Percentiles rank a stretch among this genome's conserved stretches.
Conservation (phyloP, 2,888 invertebrate genomes). For the Megaustenia siamemsis region DNA sequence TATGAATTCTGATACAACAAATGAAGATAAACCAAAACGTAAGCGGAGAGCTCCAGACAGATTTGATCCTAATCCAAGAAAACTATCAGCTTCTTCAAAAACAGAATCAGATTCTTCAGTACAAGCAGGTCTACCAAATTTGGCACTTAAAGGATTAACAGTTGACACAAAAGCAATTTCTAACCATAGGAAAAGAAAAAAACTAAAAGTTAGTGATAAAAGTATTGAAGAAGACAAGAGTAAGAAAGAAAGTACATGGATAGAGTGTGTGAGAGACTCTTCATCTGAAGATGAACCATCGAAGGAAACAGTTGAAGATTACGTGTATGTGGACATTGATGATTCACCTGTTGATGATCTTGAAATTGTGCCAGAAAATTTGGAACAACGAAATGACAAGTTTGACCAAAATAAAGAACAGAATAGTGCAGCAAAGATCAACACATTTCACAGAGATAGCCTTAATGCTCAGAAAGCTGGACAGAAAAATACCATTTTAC, state of each 20-base stretch:
- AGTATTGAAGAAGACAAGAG: background rate
- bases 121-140: constrained; percentile 27
- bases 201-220: background rate
- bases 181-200: background rate
- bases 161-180: constrained; percentile 47
- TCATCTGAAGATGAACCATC: too few species aligned
- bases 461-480: background rate
- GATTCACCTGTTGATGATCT: constrained; percentile 28
- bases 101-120: background rate
- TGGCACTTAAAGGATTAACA: constrained; percentile 38
- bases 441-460: background rate
- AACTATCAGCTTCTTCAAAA: background rate
- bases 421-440: too few species aligned
- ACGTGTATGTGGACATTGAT: constrained; percentile 37
- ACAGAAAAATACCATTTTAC: background rate
- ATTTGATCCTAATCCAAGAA: too few species aligned
- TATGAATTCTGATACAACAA: too few species aligned
- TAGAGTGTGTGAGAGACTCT: too few species aligned
- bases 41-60: too few species aligned
- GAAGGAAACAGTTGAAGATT: constrained; percentile 38
- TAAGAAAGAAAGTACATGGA: background rate
- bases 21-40: too few species aligned
- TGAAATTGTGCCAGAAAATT: constrained; percentile 43
- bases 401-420: too few species aligned
- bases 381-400: too few species aligned